phyloP scores from a whole-genome alignment of 1,140 invertebrate genomes.

The Drosophila virilis region DNA sequence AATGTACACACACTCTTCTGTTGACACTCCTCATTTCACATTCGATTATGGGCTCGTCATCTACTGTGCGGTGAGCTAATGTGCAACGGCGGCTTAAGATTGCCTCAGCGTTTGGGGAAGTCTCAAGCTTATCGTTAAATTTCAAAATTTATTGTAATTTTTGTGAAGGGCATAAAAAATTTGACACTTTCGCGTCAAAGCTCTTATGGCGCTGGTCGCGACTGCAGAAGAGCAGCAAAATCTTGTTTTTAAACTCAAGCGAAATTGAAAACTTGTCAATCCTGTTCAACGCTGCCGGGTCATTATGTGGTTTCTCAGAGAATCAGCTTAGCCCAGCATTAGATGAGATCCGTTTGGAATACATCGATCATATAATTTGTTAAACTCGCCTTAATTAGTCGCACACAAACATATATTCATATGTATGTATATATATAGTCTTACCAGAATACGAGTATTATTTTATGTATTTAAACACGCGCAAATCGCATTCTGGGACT shows the following conservation, averaged over 20 bases:
- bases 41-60: constrained; percentile 26
- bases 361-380: constrained; percentile 78
- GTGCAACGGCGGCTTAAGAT: constrained; percentile 22
- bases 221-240: constrained; percentile 6
- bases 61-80: neutral
- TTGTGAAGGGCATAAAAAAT: constrained; percentile 72
- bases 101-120: constrained; percentile 22
- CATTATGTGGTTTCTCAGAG: constrained; percentile 61
- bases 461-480: constrained; percentile 49
- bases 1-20: neutral
- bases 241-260: constrained; percentile 38
- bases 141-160: constrained; percentile 61
- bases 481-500: constrained; percentile 27
- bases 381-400: constrained; percentile 63
- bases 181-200: constrained; percentile 68
- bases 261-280: constrained; percentile 69
- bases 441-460: constrained; percentile 5
- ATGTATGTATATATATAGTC: neutral
- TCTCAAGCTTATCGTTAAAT: constrained; percentile 41
- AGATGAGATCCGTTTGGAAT: constrained; percentile 37
- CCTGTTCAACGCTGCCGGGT: constrained; percentile 55
- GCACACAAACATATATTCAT: constrained; percentile 4
- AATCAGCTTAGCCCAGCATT: constrained; percentile 36
- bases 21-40: constrained; percentile 18
- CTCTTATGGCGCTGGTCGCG: constrained; percentile 33